Percentiles rank a stretch among this genome's conserved stretches.
Conservation (phyloP, 2,113 vertebrate species). For the Haplochromis burtoni region DNA sequence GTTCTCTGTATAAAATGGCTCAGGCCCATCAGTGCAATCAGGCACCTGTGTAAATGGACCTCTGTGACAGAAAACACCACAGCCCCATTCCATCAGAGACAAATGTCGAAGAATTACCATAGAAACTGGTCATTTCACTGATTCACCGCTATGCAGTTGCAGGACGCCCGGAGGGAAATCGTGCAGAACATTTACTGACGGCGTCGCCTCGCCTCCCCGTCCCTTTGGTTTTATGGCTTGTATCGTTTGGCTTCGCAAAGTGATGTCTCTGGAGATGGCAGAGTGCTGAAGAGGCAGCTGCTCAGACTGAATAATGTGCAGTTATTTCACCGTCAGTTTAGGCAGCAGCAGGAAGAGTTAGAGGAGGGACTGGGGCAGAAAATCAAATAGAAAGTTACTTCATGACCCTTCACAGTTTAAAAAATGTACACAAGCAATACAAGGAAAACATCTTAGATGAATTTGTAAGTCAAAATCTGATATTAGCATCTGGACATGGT, state of each 20-base stretch:
- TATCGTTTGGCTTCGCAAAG: background rate
- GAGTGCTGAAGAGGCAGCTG: background rate
- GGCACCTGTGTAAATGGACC: background rate
- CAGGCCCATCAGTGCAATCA: background rate
- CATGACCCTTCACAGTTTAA: background rate
- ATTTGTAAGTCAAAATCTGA: background rate
- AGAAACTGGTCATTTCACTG: background rate
- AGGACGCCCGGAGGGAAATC: background rate
- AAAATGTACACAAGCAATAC: background rate
- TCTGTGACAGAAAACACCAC: background rate
- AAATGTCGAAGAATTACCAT: background rate
- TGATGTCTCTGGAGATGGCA: background rate
- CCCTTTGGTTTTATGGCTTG: background rate
- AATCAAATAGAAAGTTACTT: background rate
- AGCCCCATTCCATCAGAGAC: background rate
- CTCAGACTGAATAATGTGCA: background rate
- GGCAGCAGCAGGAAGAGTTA: background rate
- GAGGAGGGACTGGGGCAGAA: background rate
- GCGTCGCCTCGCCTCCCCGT: background rate
- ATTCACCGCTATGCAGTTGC: background rate
- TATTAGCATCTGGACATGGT: background rate
- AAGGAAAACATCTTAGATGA: background rate
- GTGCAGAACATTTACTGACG: background rate
- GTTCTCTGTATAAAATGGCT: background rate
- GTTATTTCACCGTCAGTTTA: background rate